These are phyloP conservation scores for Rhadinocentrus ornatus DNA, from an alignment of 2,797 vertebrate species.

Conservation along the genomic window DNA sequence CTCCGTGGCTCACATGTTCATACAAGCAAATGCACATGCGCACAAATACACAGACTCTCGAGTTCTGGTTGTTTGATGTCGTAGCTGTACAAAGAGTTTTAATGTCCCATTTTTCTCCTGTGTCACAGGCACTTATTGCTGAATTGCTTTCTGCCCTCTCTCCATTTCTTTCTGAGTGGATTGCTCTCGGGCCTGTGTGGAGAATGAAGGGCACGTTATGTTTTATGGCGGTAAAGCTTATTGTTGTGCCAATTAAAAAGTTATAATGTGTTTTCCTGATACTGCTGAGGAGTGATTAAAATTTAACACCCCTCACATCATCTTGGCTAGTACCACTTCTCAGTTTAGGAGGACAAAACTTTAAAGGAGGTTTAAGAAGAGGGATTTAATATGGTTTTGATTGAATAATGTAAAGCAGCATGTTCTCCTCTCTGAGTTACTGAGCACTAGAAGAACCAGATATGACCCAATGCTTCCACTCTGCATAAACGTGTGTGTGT, in stretches of 20 bases:
- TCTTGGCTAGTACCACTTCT: not conserved
- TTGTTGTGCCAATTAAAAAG: constrained; percentile 37
- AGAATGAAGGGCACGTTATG: constrained; percentile 20
- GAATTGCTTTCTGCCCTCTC: constrained; percentile 20
- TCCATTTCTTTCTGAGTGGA: not conserved
- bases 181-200: constrained; percentile 1
- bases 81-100: constrained; percentile 39
- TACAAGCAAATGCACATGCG: not conserved
- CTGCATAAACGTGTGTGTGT: constrained; percentile 28
- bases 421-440: constrained; percentile 34
- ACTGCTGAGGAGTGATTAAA: constrained; percentile 5
- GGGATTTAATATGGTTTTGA: constrained; percentile 59
- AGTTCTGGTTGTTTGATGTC: constrained; percentile 23
- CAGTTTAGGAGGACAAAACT: constrained; percentile 8
- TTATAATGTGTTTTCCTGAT: not conserved
- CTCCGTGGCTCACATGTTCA: constrained; percentile 1
- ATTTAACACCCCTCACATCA: constrained; percentile 27
- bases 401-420: constrained; percentile 52
- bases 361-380: constrained; percentile 10
- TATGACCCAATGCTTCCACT: constrained; percentile 37
- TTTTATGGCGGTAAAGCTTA: constrained; percentile 49
- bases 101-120: constrained; percentile 64
- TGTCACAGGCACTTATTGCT: constrained; percentile 61
- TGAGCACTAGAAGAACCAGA: constrained; percentile 34
- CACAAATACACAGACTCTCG: constrained; percentile 2